A percentile compares a stretch with the other conserved stretches of the same genome.
These are phyloP conservation scores for Ceuthmochares aereus DNA, from an alignment of 2,113 vertebrate genomes.

Conservation along the genomic window DNA sequence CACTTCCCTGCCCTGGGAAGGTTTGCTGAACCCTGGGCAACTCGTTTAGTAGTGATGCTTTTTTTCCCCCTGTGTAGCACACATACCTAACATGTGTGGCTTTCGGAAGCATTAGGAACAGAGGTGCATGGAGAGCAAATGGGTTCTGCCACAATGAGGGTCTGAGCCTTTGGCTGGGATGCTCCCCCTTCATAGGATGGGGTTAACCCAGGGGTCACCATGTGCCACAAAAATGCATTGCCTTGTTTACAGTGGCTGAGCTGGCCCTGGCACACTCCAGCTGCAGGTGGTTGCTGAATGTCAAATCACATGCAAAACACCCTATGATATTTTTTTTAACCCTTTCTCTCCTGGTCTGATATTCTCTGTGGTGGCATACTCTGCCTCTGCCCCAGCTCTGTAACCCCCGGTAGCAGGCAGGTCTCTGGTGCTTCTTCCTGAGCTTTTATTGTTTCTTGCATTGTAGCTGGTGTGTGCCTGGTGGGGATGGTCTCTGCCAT, in stretches of 20 bases:
- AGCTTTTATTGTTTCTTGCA: not conserved
- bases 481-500: rapidly evolving
- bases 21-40: not conserved
- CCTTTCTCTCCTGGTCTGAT: not conserved
- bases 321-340: rapidly evolving
- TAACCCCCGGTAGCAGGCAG: not conserved
- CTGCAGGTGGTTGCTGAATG: not conserved
- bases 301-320: not conserved
- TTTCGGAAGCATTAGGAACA: not conserved
- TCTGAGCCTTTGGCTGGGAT: not conserved
- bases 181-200: rapidly evolving
- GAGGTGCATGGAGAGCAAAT: not conserved
- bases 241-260: conserved; percentile 42
- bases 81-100: not conserved
- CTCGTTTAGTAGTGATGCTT: not conserved
- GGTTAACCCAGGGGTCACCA: not conserved
- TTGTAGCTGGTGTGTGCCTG: not conserved
- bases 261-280: not conserved
- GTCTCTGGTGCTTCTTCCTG: not conserved
- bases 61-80: not conserved
- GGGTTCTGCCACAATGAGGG: not conserved
- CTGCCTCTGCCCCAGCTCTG: not conserved
- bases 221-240: not conserved
- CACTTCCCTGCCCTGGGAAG: not conserved
- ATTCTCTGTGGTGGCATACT: not conserved